Base-by-base conservation (phyloP, 2,113 vertebrate species). In the Megalops atlanticus region DNA sequence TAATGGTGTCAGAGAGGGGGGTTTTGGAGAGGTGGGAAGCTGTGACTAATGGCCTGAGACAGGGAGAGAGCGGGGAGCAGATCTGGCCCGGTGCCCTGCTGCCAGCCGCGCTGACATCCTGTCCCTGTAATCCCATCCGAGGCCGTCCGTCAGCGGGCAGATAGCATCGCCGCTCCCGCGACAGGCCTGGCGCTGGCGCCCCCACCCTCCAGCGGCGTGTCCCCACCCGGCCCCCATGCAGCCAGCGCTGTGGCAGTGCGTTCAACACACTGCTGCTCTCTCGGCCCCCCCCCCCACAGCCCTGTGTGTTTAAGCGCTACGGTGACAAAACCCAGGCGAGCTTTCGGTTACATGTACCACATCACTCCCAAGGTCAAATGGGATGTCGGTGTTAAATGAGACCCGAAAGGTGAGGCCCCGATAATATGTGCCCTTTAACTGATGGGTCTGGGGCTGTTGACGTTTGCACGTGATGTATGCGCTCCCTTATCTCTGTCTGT, bases 61-160 rank as follows among this genome's bases (percentile, higher is more conserved):
- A 49, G 31, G 24, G 14, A 36, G 4, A 15, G 58, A 15, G 18
- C 1, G 10, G 6, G 16, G 12, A 24, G 47, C 21, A 36, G 31
- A 24, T 79, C 31, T 33, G 27, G 39, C n/a, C 58, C 58, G n/a
- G n/a, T 31, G 24, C 58, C 58, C n/a, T 24, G 24, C 43, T 10
- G 58, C 68, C n/a, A 41, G 33, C 15, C 10, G 21, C n/a, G 24
- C 31, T 72, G 33, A 36, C 41, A 36, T 47, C 74, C 43, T 14
- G 64, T 79, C 40, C 78, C 68, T 43, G 31, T 79, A 71, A 47
- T 79, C 64, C 41, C 68, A 72, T 49, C 33, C 24, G 15, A 49
- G 36, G 45, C 1, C 21, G 36, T 38, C 76, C 49, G 31, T 35
- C 3, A 33, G 18, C 4, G 16, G 69, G 69, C 35, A 41, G 31